Conservation (phyloP, 2,113 vertebrate genomes). For the Gymnorhina tibicen region DNA sequence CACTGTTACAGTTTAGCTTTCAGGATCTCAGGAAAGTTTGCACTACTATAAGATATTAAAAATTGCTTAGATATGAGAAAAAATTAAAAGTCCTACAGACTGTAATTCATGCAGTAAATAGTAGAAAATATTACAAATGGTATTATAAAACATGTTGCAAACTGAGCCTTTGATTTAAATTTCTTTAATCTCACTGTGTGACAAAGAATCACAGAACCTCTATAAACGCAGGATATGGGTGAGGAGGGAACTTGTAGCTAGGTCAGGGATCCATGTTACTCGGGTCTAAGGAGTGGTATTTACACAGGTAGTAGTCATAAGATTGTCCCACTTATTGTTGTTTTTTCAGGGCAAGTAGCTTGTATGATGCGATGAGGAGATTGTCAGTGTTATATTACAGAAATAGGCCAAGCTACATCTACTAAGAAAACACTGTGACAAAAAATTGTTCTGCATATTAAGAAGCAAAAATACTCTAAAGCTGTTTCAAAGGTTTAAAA, state of each 20-base stretch:
- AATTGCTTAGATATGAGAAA: background rate
- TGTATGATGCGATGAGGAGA: background rate
- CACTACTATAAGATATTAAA: background rate
- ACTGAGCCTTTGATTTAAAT: background rate
- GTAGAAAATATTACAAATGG: background rate
- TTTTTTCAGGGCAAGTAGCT: background rate
- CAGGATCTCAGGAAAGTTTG: background rate
- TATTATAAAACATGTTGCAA: background rate
- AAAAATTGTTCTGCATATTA: background rate
- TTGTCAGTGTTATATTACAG: background rate
- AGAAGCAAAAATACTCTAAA: background rate
- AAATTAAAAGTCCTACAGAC: background rate
- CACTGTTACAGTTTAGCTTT: background rate
- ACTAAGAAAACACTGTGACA: background rate
- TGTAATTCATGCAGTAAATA: background rate
- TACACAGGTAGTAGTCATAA: background rate
- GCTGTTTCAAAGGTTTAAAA: background rate
- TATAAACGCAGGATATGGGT: background rate
- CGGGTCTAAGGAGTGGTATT: background rate
- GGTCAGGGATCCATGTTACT: background rate
- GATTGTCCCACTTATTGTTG: background rate
- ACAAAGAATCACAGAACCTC: background rate
- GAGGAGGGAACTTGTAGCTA: background rate
- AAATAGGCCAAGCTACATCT: background rate
- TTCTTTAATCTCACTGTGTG: background rate